Conservation (phyloP, 2,797 vertebrate genomes). For the Anguilla megastoma region DNA sequence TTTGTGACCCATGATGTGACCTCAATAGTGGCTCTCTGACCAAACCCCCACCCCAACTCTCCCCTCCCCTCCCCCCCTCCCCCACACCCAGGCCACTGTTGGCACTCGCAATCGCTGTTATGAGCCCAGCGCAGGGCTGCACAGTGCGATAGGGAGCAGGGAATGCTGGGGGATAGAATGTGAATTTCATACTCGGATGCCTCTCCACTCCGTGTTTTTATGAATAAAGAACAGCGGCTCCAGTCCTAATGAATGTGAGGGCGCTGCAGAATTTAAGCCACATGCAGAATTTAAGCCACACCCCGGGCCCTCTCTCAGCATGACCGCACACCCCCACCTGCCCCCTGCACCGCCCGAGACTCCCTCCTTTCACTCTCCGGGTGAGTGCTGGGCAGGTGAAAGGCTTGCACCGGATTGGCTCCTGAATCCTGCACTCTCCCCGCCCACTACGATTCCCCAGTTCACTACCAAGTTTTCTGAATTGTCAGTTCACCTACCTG, state of each 20-base stretch:
- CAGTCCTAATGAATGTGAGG: conserved; percentile 58
- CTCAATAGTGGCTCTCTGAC: background rate
- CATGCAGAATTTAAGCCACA: conserved; percentile 45
- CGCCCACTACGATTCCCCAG: too few relatives aligned
- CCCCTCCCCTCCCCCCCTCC: conserved; percentile 24
- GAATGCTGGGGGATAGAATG: conserved; percentile 73
- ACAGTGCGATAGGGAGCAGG: conserved; percentile 70
- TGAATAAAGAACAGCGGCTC: conserved; percentile 64
- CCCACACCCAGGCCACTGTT: conserved; percentile 46
- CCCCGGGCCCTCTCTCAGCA: background rate
- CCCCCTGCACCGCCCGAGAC: background rate
- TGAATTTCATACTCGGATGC: conserved; percentile 80
- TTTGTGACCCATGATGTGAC: background rate
- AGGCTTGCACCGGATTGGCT: too few relatives aligned
- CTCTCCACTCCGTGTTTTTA: conserved; percentile 70
- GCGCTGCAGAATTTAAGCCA: conserved; percentile 52
- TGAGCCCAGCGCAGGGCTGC: conserved; percentile 59
- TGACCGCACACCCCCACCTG: background rate
- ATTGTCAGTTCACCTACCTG: too few relatives aligned
- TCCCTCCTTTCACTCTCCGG: too few relatives aligned
- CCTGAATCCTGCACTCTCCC: too few relatives aligned
- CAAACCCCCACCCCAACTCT: background rate
- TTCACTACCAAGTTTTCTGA: too few relatives aligned
- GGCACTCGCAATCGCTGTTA: conserved; percentile 54
- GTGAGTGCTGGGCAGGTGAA: too few relatives aligned